phyloP scores from a whole-genome alignment of 2,113 vertebrate genomes.

The Menidia beryllina region DNA sequence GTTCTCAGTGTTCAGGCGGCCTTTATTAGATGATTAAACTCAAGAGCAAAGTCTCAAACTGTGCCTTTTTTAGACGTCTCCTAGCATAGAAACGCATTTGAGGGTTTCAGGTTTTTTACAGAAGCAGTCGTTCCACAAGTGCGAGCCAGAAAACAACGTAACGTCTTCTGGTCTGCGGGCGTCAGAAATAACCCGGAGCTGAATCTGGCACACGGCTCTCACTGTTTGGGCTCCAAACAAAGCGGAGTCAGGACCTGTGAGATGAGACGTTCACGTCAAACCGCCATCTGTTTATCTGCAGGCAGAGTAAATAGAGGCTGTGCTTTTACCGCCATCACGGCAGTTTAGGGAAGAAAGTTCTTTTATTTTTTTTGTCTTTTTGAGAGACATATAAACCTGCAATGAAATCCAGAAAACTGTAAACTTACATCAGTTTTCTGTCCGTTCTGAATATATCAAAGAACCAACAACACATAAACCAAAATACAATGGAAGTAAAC shows the following conservation, averaged over 20 bases:
- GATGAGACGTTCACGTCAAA: constrained; percentile 27
- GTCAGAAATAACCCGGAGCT: constrained; percentile 8
- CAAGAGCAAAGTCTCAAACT: neutral
- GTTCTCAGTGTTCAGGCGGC: too few relatives aligned
- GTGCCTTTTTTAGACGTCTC: too few relatives aligned
- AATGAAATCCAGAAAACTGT: too few relatives aligned
- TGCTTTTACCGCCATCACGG: constrained; percentile 4
- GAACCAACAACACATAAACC: too few relatives aligned
- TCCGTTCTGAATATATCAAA: too few relatives aligned
- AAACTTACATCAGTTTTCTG: too few relatives aligned
- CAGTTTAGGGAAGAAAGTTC: neutral
- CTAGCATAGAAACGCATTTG: neutral
- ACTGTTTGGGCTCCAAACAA: constrained; percentile 71
- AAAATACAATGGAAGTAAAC: too few relatives aligned
- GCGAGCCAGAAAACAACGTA: neutral
- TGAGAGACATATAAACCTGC: too few relatives aligned
- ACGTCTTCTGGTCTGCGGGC: constrained; percentile 15
- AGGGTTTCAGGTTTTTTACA: neutral
- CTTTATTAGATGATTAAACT: too few relatives aligned
- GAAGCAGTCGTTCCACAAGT: constrained; percentile 21
- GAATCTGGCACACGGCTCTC: constrained; percentile 18
- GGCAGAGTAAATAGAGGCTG: constrained; percentile 66
- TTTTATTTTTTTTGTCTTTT: too few relatives aligned
- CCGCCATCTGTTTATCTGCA: constrained; percentile 51
- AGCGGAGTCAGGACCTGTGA: constrained; percentile 33